Evolutionary conservation across 2,888 invertebrate genomes (phyloP), one percentile per base, ranked within the genome.

Genomic region (Drosophila buzzatii): DNA sequence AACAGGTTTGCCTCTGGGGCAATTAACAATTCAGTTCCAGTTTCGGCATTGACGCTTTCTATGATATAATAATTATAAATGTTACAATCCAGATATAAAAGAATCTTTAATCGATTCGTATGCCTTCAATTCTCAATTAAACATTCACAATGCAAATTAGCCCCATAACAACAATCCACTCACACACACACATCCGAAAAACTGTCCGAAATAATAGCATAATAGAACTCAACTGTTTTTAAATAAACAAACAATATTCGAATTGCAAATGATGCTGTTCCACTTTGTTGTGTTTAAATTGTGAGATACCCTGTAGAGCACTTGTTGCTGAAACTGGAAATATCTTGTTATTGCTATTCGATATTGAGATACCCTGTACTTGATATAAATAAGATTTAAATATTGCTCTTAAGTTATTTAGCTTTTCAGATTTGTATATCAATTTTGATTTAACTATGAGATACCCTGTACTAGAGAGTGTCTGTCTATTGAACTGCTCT

Each of bases 1-100:
- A 74, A 79, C 76, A 47, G 59, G 76, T 79, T 77, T 70, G 27
- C 23, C 33, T 16, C 41, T 31, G 20, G 56, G 56, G 61, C 52
- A 45, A 47, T 41, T 23, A 78, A 62, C 39, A 42, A 59, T 78
- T 51, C 58, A 62, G 55, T 56, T 67, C 66, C 66, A 51, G 70
- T 70, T 70, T 44, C 31, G 55, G 39, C 61, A 57, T 41, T 31
- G 56, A n/a, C 55, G 51, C 62, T 70, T 74, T 73, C 79, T 74
- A 66, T 76, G 55, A 51, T 57, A 57, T 62, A 58, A 68, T 69
- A 44, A 67, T 66, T 39, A 52, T 55, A 49, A 67, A 16, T 41
- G 4, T 41, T 12, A 49, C n/a, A 35, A 41, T 47, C 41, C 9
- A 66, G 41, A 31, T 8, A 39, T 35, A 10, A 6, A 35, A 66